Evolutionary conservation across 2,113 vertebrate genomes (phyloP).

Genomic region (Jacana jacana): DNA sequence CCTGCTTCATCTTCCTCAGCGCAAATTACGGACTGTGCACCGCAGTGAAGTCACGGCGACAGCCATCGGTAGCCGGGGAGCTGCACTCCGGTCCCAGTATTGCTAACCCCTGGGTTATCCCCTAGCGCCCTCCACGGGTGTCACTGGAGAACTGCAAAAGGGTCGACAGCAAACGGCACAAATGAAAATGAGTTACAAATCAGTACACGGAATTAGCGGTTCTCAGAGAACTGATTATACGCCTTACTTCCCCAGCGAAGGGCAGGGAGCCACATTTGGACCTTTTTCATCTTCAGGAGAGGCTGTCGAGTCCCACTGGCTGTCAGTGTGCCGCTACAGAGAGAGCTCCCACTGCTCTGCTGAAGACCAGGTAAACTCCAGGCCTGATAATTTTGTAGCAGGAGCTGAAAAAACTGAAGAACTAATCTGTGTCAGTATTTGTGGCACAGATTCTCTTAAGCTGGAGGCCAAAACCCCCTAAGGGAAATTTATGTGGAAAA

Average conservation of each 20-base stretch:
- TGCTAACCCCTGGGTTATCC: rapidly evolving
- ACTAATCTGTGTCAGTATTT: not conserved
- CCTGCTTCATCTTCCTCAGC: not conserved
- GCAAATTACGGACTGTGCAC: not conserved
- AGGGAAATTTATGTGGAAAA: not conserved
- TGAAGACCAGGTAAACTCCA: not conserved
- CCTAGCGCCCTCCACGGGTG: not conserved
- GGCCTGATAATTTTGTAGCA: not conserved
- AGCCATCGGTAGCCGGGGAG: rapidly evolving
- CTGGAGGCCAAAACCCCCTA: rapidly evolving
- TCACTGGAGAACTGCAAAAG: rapidly evolving
- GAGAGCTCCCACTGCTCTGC: not conserved
- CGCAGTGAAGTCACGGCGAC: rapidly evolving
- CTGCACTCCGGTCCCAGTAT: rapidly evolving
- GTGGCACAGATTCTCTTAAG: not conserved
- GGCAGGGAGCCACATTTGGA: not conserved
- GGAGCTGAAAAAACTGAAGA: not conserved
- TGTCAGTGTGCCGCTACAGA: rapidly evolving
- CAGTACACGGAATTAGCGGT: rapidly evolving
- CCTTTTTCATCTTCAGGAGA: not conserved
- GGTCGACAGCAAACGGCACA: rapidly evolving
- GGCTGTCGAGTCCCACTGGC: rapidly evolving
- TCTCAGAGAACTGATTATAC: too few relatives aligned
- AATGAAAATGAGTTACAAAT: rapidly evolving
- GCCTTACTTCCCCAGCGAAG: rapidly evolving